A percentile compares a stretch with the other conserved stretches of the same genome.
These are phyloP conservation scores for Poecilia velifera DNA, from an alignment of 2,797 vertebrate species.

Conservation along the genomic window DNA sequence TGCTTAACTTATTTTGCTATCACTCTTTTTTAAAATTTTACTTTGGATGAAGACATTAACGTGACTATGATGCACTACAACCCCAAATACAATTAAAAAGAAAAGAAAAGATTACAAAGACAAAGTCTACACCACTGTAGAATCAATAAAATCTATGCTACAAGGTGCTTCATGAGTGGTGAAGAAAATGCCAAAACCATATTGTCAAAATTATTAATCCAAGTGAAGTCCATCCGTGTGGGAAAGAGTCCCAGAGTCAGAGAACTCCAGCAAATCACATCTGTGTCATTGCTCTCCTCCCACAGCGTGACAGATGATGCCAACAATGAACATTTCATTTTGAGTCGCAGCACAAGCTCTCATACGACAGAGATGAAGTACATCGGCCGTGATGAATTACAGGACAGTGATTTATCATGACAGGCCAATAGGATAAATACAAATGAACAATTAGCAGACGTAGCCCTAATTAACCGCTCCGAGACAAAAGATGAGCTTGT, in stretches of 20 bases:
- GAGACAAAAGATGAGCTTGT: conserved; percentile 74
- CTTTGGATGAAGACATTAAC: background rate
- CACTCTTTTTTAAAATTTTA: background rate
- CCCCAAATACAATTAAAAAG: background rate
- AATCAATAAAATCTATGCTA: background rate
- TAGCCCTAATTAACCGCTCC: conserved; percentile 73
- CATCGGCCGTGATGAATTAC: conserved; percentile 69
- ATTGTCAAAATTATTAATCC: conserved; percentile 23
- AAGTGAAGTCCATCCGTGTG: background rate
- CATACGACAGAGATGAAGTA: conserved; percentile 75
- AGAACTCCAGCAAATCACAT: conserved; percentile 44
- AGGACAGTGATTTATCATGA: conserved; percentile 71
- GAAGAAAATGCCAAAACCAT: conserved; percentile 10
- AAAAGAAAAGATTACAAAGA: background rate
- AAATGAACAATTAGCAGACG: conserved; percentile 82
- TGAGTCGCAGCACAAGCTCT: conserved; percentile 61
- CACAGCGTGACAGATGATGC: conserved; percentile 77
- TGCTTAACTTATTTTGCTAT: background rate
- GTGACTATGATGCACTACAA: background rate
- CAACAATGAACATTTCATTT: conserved; percentile 79
- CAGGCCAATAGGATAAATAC: conserved; percentile 77
- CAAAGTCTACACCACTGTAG: background rate
- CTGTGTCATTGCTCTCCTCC: conserved; percentile 72
- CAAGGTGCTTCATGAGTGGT: background rate
- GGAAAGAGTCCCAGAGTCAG: background rate